phyloP scores from a whole-genome alignment of 2,797 vertebrate genomes.

The Naso thynnoides region DNA sequence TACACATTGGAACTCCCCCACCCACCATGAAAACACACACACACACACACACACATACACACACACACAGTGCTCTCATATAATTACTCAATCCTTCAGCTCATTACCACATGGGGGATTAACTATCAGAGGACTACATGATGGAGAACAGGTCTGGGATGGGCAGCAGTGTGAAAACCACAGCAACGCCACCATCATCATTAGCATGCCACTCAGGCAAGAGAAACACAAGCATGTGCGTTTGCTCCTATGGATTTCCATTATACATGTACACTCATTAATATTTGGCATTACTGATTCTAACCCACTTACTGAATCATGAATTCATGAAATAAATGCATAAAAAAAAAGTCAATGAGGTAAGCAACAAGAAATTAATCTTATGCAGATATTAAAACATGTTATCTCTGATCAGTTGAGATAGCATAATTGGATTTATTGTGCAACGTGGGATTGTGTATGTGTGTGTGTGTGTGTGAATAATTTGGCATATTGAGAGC shows the following conservation, averaged over 20 bases:
- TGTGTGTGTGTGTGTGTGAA: constrained; percentile 26
- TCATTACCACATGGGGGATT: constrained; percentile 62
- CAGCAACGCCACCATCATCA: constrained; percentile 26
- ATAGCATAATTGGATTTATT: constrained; percentile 63
- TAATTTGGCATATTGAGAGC: constrained; percentile 26
- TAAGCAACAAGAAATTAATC: constrained; percentile 54
- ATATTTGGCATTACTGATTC: constrained; percentile 34
- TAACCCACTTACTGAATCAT: constrained; percentile 42
- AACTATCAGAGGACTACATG: constrained; percentile 44
- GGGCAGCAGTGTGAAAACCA: constrained; percentile 25
- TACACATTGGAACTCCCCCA: constrained; percentile 9
- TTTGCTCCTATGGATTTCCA: constrained; percentile 42
- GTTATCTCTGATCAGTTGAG: constrained; percentile 61
- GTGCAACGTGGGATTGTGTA: constrained; percentile 1
- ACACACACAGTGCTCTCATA: constrained; percentile 26
- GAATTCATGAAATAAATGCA: constrained; percentile 31
- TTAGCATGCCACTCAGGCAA: constrained; percentile 52
- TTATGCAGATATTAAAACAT: constrained; percentile 49
- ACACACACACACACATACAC: too few relatives aligned
- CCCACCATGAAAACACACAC: neutral
- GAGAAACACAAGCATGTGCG: constrained; percentile 31
- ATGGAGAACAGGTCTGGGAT: constrained; percentile 45
- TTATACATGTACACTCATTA: constrained; percentile 47
- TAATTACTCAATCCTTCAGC: constrained; percentile 44
- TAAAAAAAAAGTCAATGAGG: constrained; percentile 52